Base-by-base conservation (phyloP, 2,888 invertebrate species). In the Stenoptilia bipunctidactyla region DNA sequence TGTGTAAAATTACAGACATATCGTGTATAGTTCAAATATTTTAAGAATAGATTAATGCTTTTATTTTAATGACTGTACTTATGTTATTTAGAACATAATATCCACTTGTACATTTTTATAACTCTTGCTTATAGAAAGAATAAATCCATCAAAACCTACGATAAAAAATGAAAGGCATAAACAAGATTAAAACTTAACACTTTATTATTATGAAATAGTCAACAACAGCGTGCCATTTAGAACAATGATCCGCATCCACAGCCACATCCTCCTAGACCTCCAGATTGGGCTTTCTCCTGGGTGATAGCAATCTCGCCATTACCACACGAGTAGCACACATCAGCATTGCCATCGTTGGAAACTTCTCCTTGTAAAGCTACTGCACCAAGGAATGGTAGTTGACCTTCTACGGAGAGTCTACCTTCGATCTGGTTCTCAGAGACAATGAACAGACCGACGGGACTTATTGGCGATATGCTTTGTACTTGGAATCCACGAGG, bases 401-500 rank as follows among this genome's bases (percentile, higher is more conserved):
- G 45, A 1, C 66, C 67, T 36, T 45, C 47, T 0, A 63, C 56
- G 2, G 49, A 44, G 12, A 66, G 37, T 2, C 51, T 45, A 0
- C 67, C 67, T 38, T 62, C 58, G 1, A 66, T 50, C 13, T 55
- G 45, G 33, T 60, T 58, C 20, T 67, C 66, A 8, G 65, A 57
- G 1, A 55, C 41, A 0, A 66, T 48, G 2, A 48, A 47, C 2
- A 69, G 45, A 2, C 65, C 65, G 14, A 43, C 55, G 0, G 66
- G 61, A 2, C 53, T 43, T 13, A 60, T 56, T 0, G 60, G 58
- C 1, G 66, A 64, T 20, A 51, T 42, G 34, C 60, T 58, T 13
- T 49, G 50, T 0, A 61, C 49, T 1, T 50, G 39, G 3, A 58
- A 45, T 8, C 46, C 46, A 13, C 50, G 30, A 5, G 3, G 20